Evolutionary conservation across 1,140 invertebrate genomes (phyloP).

Genomic region (Linepithema humile): DNA sequence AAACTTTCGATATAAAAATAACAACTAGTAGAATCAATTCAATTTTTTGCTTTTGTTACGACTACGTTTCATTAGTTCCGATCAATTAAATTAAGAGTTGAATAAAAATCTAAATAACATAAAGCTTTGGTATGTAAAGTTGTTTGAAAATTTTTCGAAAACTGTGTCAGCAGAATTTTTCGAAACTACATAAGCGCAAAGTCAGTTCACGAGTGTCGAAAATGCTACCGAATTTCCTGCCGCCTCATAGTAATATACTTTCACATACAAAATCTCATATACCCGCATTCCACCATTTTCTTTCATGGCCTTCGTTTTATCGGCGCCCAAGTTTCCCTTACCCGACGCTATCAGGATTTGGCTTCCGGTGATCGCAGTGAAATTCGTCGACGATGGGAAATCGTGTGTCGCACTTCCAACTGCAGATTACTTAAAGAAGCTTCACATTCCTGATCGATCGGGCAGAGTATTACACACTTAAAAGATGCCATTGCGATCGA

Average conservation of each 20-base stretch:
- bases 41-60: not conserved
- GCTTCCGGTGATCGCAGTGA: constrained; percentile 17
- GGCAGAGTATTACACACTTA: not conserved
- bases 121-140: not conserved
- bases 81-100: not conserved
- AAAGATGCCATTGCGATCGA: not conserved
- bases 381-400: constrained; percentile 37
- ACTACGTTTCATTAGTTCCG: no score
- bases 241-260: constrained; percentile 27
- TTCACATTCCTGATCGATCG: constrained; percentile 40
- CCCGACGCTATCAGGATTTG: constrained; percentile 39
- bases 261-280: constrained; percentile 41
- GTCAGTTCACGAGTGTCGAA: constrained; percentile 33
- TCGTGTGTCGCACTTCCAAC: constrained; percentile 1
- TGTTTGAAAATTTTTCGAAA: not conserved
- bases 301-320: constrained; percentile 11
- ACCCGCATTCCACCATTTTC: constrained; percentile 49
- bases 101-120: not conserved
- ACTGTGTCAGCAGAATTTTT: not conserved
- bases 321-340: constrained; percentile 36
- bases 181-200: constrained; percentile 1
- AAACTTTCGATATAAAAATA: not conserved
- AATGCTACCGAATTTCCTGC: constrained; percentile 36
- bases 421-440: constrained; percentile 38
- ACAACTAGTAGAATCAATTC: not conserved